phyloP scores from a whole-genome alignment of 1,140 invertebrate genomes.

The Halictus rubicundus region DNA sequence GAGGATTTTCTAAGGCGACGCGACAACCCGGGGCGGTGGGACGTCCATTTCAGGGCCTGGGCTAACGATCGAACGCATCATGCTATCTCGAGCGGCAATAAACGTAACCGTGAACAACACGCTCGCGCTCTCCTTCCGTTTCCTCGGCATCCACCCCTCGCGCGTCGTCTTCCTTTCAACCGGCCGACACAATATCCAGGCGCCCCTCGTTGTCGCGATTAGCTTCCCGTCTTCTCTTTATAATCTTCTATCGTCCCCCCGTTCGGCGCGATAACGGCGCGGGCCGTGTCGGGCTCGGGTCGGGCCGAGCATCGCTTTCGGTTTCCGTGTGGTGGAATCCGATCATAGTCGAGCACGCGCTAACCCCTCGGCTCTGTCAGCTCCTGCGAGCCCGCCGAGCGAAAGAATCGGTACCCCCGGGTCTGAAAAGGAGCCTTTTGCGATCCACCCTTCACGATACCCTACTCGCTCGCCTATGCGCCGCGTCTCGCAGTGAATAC shows the following conservation, averaged over 20 bases:
- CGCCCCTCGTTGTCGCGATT: slow-evolving; percentile 10
- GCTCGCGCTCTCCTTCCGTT: slow-evolving; percentile 9
- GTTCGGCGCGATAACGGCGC: slow-evolving; percentile 42
- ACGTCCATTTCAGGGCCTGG: slow-evolving; percentile 35
- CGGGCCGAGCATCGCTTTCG: not conserved
- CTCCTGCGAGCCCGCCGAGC: slow-evolving; percentile 14
- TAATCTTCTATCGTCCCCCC: slow-evolving; percentile 45
- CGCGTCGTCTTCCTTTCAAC: not conserved
- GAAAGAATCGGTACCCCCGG: slow-evolving; percentile 17
- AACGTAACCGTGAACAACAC: slow-evolving; percentile 47
- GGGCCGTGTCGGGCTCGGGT: too few species aligned
- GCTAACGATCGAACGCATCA: slow-evolving; percentile 62
- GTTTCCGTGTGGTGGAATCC: slow-evolving; percentile 46
- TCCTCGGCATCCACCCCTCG: too few species aligned
- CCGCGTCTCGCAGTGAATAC: too few species aligned
- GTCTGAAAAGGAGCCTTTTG: slow-evolving; percentile 15
- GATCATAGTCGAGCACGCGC: slow-evolving; percentile 38
- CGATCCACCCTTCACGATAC: slow-evolving; percentile 28
- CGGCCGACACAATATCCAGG: slow-evolving; percentile 11
- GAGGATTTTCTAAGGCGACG: slow-evolving; percentile 2
- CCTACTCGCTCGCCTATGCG: not conserved
- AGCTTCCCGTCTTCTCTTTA: slow-evolving; percentile 31
- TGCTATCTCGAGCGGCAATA: slow-evolving; percentile 52
- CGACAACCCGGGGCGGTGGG: not conserved
- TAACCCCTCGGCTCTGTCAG: not conserved